Conservation (phyloP, 1,140 invertebrate species). For the Drosophila bipectinata region DNA sequence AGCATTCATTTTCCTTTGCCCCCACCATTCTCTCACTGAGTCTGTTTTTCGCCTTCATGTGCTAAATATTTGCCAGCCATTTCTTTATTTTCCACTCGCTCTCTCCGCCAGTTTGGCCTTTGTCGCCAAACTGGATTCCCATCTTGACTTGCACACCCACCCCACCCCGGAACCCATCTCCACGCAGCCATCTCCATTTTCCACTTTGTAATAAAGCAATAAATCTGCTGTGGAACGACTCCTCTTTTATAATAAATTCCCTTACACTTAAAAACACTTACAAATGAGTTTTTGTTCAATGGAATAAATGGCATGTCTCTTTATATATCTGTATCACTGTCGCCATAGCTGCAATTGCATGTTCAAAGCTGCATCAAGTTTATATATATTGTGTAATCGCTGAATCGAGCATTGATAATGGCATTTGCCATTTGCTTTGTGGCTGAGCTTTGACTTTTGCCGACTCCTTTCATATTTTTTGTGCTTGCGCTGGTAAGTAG, state of each 20-base stretch:
- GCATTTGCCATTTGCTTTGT: conserved; percentile 43
- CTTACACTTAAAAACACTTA: conserved; percentile 55
- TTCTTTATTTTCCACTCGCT: conserved; percentile 45
- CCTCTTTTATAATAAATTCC: conserved; percentile 51
- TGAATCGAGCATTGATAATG: conserved; percentile 44
- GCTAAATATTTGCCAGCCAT: conserved; percentile 58
- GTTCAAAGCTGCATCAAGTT: conserved; percentile 19
- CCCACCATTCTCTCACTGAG: conserved; percentile 10
- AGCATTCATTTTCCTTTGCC: conserved; percentile 54
- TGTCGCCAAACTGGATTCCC: conserved; percentile 49
- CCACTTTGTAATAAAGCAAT: conserved; percentile 65
- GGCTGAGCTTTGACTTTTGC: conserved; percentile 38
- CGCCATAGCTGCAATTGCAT: conserved; percentile 13
- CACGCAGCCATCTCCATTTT: conserved; percentile 17
- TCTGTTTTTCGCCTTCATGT: conserved; percentile 44
- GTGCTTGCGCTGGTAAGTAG: conserved; percentile 33
- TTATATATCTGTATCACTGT: conserved; percentile 8
- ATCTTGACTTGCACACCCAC: conserved; percentile 9
- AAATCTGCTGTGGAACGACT: conserved; percentile 52
- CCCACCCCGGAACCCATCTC: neutral
- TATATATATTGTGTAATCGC: conserved; percentile 6
- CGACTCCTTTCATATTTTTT: conserved; percentile 32
- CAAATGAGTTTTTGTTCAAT: conserved; percentile 55
- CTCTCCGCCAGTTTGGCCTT: conserved; percentile 27
- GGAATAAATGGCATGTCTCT: conserved; percentile 56